A percentile compares a stretch with the other conserved stretches of the same genome.
Evolutionary conservation across 2,797 vertebrate genomes (phyloP).

Genomic region (Sylvia borin): DNA sequence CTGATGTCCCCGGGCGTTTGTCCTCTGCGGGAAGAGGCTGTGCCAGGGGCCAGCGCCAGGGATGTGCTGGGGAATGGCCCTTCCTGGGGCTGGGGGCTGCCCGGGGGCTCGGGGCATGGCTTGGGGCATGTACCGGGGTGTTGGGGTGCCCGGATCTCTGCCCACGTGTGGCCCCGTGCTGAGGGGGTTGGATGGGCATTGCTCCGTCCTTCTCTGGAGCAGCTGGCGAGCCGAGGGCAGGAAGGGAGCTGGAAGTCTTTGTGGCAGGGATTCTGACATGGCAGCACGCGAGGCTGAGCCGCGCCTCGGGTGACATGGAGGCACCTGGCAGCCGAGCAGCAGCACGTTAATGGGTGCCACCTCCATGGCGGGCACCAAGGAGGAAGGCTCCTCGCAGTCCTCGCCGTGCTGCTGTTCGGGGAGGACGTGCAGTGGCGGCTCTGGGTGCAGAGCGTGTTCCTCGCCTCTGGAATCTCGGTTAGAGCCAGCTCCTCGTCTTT

Average conservation of each 20-base stretch:
- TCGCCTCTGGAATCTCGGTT: neutral
- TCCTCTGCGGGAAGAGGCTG: neutral
- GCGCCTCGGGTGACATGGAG: neutral
- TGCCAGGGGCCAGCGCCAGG: neutral
- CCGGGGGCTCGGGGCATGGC: neutral
- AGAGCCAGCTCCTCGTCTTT: neutral
- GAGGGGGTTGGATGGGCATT: neutral
- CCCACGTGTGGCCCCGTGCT: fast-evolving
- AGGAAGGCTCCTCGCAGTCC: neutral
- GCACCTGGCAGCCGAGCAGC: neutral
- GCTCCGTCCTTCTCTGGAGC: neutral
- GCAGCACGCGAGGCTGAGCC: neutral
- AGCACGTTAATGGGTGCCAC: neutral
- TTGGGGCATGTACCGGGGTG: neutral
- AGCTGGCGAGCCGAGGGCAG: neutral
- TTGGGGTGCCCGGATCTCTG: fast-evolving
- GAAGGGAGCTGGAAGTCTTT: neutral
- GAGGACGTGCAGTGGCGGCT: neutral
- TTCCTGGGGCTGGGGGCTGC: neutral
- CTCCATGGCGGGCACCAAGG: neutral
- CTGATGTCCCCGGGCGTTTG: neutral
- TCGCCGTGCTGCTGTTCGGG: fast-evolving
- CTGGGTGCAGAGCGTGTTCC: neutral
- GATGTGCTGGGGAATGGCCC: neutral
- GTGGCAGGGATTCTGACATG: slow-evolving; percentile 25